A percentile compares a stretch with the other conserved stretches of the same genome.
Conservation (phyloP, 92 coral and sea anemone genomes). For the Epizoanthus illoricatus region DNA sequence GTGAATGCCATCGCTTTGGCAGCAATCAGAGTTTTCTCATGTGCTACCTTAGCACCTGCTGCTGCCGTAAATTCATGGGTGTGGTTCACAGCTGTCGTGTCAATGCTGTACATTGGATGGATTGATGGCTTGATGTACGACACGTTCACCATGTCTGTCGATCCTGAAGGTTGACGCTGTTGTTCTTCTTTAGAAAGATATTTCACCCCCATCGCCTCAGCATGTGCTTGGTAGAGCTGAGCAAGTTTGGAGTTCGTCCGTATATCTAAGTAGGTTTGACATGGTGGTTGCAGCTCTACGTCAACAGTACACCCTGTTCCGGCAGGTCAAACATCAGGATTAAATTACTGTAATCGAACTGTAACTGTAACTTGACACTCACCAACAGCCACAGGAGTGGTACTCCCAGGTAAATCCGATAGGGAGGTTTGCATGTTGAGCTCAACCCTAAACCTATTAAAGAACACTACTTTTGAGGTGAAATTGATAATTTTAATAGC, state of each 20-base stretch:
- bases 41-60: conserved; percentile 73
- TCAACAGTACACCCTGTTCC: conserved; percentile 85
- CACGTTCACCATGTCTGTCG: conserved; percentile 99
- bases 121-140: conserved; percentile 92
- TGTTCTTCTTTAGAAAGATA: conserved; percentile 72
- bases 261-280: conserved; percentile 61
- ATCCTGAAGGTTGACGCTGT: conserved; percentile 62
- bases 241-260: conserved; percentile 76
- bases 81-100: conserved; percentile 72
- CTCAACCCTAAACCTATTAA: too few species aligned
- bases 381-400: too few species aligned
- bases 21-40: conserved; percentile 66
- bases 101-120: conserved; percentile 84
- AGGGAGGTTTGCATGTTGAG: too few species aligned
- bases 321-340: neutral
- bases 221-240: conserved; percentile 77
- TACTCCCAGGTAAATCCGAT: too few species aligned
- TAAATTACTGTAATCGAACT: neutral
- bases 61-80: conserved; percentile 78
- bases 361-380: too few species aligned
- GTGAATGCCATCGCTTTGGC: conserved; percentile 86
- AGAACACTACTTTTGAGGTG: too few species aligned
- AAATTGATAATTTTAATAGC: too few species aligned
- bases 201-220: conserved; percentile 68
- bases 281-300: conserved; percentile 55